Percentiles rank a stretch among this genome's conserved stretches.
phyloP scores from a whole-genome alignment of 1,140 invertebrate species.

The Leptopilina clavipes region DNA sequence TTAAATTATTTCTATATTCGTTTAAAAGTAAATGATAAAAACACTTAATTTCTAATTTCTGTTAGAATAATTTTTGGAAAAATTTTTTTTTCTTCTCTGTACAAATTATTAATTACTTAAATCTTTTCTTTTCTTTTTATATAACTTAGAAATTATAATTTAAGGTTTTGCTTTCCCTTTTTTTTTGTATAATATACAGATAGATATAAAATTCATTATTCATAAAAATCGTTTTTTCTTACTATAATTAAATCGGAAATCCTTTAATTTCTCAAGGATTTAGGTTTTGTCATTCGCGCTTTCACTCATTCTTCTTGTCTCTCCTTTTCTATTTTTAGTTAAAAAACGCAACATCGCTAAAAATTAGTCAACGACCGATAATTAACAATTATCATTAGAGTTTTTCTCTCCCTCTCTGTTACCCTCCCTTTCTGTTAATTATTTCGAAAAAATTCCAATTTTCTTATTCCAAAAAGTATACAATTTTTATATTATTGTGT shows the following conservation, averaged over 20 bases:
- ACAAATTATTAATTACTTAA: slow-evolving; percentile 15
- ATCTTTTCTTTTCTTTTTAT: background rate
- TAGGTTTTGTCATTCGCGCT: slow-evolving; percentile 31
- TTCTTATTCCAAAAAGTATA: background rate
- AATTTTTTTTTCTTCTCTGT: background rate
- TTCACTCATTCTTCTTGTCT: slow-evolving; percentile 40
- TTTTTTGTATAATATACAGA: background rate
- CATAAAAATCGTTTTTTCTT: slow-evolving; percentile 7
- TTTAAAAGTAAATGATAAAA: slow-evolving; percentile 10
- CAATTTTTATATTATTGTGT: background rate
- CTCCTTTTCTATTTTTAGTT: slow-evolving; percentile 40
- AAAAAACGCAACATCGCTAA: slow-evolving; percentile 52
- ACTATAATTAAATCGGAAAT: background rate
- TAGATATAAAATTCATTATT: slow-evolving; percentile 1
- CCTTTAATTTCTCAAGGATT: slow-evolving; percentile 10
- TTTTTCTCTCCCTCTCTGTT: slow-evolving; percentile 24
- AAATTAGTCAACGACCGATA: slow-evolving; percentile 59
- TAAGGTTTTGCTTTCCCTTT: background rate
- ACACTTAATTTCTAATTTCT: slow-evolving; percentile 5
- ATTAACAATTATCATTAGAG: slow-evolving; percentile 47
- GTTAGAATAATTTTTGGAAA: slow-evolving; percentile 7
- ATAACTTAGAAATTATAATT: slow-evolving; percentile 24
- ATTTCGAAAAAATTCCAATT: background rate
- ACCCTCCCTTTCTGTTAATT: background rate
- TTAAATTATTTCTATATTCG: slow-evolving; percentile 18